phyloP scores from a whole-genome alignment of 2,888 invertebrate genomes.

The Dusona sp. region DNA sequence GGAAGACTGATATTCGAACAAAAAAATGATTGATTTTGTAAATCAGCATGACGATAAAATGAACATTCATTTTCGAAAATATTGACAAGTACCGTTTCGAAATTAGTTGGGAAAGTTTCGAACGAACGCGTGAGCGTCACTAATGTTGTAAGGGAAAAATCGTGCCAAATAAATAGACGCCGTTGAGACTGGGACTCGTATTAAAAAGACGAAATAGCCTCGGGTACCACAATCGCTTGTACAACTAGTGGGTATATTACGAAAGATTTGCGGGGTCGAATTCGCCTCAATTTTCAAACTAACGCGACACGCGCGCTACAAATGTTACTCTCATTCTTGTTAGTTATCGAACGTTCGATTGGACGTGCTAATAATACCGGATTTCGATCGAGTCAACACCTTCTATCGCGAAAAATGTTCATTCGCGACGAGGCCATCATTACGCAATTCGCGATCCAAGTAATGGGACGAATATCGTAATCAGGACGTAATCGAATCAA shows the following conservation, averaged over 20 bases:
- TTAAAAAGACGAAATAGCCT: background rate
- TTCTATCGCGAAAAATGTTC: conserved; percentile 21
- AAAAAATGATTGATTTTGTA: background rate
- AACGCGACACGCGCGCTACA: background rate
- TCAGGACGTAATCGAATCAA: background rate
- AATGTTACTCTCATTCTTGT: conserved; percentile 16
- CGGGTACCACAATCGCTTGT: background rate
- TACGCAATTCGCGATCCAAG: conserved; percentile 5
- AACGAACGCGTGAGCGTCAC: background rate
- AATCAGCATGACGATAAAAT: background rate
- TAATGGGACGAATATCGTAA: background rate
- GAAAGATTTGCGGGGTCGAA: background rate
- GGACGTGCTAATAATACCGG: conserved; percentile 30
- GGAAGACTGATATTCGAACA: background rate
- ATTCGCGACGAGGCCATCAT: background rate
- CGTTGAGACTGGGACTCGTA: background rate
- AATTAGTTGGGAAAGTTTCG: background rate
- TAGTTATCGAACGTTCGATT: conserved; percentile 33
- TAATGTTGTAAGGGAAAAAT: background rate
- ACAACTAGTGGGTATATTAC: background rate
- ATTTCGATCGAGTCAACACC: conserved; percentile 19
- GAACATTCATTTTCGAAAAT: background rate
- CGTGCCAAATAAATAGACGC: background rate
- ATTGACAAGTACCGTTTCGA: background rate
- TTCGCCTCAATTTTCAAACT: background rate